Evolutionary conservation across 2,888 invertebrate species (phyloP).

Genomic region (Cheilosia impressa): DNA sequence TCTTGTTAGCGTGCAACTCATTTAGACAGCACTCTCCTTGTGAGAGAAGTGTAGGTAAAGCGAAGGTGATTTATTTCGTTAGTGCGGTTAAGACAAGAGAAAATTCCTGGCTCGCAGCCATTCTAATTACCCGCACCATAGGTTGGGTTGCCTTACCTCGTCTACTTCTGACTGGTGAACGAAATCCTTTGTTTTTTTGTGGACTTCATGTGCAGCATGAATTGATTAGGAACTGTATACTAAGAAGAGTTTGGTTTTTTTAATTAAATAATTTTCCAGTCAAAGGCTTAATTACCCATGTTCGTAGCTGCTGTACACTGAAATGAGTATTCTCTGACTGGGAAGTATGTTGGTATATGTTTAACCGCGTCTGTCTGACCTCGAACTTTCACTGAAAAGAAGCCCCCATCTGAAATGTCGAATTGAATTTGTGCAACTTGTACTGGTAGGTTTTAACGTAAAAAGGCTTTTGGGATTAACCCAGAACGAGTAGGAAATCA

Average conservation of each 20-base stretch:
- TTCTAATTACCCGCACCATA: slow-evolving; percentile 70
- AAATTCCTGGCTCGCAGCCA: slow-evolving; percentile 53
- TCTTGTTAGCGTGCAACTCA: slow-evolving; percentile 35
- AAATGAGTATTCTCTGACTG: background rate
- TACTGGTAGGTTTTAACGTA: background rate
- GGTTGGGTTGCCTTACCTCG: slow-evolving; percentile 31
- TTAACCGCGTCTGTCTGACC: background rate
- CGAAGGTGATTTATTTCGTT: slow-evolving; percentile 24
- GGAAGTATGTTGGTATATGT: background rate
- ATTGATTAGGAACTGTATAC: slow-evolving; percentile 40
- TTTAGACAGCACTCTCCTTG: slow-evolving; percentile 25
- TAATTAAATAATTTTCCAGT: slow-evolving; percentile 64
- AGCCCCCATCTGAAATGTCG: background rate
- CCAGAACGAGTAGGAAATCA: background rate
- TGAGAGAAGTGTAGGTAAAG: background rate
- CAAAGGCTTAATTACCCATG: slow-evolving; percentile 30
- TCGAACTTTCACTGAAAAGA: slow-evolving; percentile 1
- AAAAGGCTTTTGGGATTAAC: background rate
- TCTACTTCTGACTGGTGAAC: slow-evolving; percentile 13
- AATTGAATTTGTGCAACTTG: background rate
- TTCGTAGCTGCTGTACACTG: background rate
- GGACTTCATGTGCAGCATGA: slow-evolving; percentile 39
- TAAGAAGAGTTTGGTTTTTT: slow-evolving; percentile 32
- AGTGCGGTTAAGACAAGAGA: background rate
- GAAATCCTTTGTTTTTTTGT: slow-evolving; percentile 17